Base-by-base conservation (phyloP, 1,140 invertebrate species). In the Drosophila bipectinata region DNA sequence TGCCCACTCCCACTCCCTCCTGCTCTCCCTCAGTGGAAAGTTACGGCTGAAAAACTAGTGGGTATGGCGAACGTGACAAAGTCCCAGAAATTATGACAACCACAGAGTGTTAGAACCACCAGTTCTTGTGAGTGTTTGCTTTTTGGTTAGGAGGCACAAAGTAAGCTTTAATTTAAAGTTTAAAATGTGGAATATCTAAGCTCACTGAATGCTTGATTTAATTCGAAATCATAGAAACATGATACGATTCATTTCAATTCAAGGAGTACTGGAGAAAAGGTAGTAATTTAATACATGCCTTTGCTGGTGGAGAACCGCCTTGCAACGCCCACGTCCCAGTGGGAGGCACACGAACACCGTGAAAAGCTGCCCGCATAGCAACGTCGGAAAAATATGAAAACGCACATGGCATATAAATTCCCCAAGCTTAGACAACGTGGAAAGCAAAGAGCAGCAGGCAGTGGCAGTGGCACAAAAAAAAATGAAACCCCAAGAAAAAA, bases 401-500 rank as follows among this genome's bases (percentile, higher is more conserved):
- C 69, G 78, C 79, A 81, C 79, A 83, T 81, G 78, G 78, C 73
- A 83, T 67, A 83, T 75, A 87, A 87, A 87, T 87, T 87, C 66
- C 56, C 64, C 51, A 32, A 81, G 83, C 82, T 85, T 78, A 87
- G 74, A 74, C 78, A 72, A 63, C 59, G 58, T 60, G 57, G 64
- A 64, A 81, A 80, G 54, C 53, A 47, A 34, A 57, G 45, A 58
- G 51, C 18, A 71, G 51, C 18, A 49, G 14, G 18, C 30, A 49
- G 14, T 14, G 12, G 18, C 18, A 59, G n/a, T 8, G 14, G 39
- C 39, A 44, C 14, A 18, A 34, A 39, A 44, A 37, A 34, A 39
- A 44, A 37, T 21, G 30, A 39, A 48, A 37, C 48, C 54, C 64
- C 32, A 44, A 44, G 80, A 74, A 75, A 66, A 53, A 69, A 69